These are phyloP conservation scores for Pipistrellus kuhlii DNA, from an alignment of 2,797 vertebrate genomes.

Conservation along the genomic window DNA sequence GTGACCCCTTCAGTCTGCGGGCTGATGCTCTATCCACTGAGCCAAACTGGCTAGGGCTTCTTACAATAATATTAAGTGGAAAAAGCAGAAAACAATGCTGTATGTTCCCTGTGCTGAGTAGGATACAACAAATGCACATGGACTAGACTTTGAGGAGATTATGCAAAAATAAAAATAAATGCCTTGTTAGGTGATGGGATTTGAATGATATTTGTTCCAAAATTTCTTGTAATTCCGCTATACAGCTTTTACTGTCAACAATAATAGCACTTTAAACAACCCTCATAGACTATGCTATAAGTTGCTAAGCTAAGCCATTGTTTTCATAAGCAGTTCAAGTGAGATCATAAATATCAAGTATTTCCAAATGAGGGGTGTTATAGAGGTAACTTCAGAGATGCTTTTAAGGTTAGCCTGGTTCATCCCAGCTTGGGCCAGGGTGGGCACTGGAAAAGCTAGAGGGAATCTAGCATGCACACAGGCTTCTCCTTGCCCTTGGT, in stretches of 20 bases:
- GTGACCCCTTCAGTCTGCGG: too few species aligned
- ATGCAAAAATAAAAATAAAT: neutral
- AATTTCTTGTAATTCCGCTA: conserved; percentile 49
- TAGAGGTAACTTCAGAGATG: neutral
- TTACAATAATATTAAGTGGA: neutral
- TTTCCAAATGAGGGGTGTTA: neutral
- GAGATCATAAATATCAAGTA: conserved; percentile 28
- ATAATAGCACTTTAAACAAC: neutral
- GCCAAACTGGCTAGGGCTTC: neutral
- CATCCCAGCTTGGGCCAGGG: neutral
- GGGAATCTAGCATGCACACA: neutral
- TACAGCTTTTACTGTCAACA: conserved; percentile 33
- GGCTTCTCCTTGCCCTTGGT: neutral
- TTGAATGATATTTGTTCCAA: conserved; percentile 16
- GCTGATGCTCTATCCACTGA: too few species aligned
- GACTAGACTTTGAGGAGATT: neutral
- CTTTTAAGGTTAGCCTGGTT: neutral
- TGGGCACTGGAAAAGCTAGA: neutral
- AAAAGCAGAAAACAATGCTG: neutral
- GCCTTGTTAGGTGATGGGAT: conserved; percentile 27
- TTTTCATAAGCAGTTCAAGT: conserved; percentile 52
- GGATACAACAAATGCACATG: neutral
- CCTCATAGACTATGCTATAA: neutral
- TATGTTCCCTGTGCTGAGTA: neutral
- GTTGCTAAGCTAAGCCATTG: conserved; percentile 1